phyloP scores from a whole-genome alignment of 2,113 vertebrate species.

The Lamprotornis superbus region DNA sequence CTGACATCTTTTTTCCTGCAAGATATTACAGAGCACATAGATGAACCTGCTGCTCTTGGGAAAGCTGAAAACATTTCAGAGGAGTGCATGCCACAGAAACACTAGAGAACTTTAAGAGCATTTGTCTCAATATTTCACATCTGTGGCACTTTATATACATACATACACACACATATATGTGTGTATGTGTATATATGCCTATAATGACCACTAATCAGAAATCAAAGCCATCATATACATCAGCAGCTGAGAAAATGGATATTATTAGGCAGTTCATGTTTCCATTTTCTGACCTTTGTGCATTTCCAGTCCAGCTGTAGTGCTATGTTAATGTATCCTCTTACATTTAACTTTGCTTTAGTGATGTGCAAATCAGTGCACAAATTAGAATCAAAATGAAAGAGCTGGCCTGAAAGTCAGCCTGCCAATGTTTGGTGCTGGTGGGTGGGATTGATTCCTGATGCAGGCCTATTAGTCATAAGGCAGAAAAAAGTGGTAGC shows the following conservation, averaged over 20 bases:
- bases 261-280: not conserved
- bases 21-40: not conserved
- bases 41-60: not conserved
- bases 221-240: not conserved
- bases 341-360: slow-evolving; percentile 13
- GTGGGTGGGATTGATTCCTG: not conserved
- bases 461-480: not conserved
- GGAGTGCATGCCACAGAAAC: not conserved
- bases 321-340: slow-evolving; percentile 25
- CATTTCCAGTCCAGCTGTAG: not conserved
- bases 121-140: not conserved
- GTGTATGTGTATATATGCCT: not conserved
- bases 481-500: not conserved
- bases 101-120: not conserved
- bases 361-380: slow-evolving; percentile 15
- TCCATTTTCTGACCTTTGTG: slow-evolving; percentile 14
- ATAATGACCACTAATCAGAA: not conserved
- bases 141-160: not conserved
- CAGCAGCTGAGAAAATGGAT: not conserved
- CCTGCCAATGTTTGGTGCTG: not conserved
- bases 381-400: slow-evolving; percentile 28
- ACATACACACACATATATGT: not conserved
- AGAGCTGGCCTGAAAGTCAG: slow-evolving; percentile 6
- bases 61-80: not conserved
- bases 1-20: not conserved